Evolutionary conservation across 2,888 invertebrate genomes (phyloP).

Genomic region (Drosophila peninsularis): DNA sequence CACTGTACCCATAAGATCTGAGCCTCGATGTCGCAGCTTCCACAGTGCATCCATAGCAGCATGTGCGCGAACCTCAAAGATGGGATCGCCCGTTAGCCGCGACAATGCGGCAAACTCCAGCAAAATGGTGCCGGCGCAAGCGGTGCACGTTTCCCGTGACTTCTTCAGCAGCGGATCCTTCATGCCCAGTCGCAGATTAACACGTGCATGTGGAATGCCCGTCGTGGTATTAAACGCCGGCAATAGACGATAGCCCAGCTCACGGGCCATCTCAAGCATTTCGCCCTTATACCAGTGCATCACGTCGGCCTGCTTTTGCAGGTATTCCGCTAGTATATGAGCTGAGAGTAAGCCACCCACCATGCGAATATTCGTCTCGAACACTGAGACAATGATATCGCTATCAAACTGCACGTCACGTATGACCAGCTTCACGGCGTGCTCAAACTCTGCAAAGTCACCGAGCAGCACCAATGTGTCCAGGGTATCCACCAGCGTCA

Average conservation of each 20-base stretch:
- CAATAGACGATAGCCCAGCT: constrained; percentile 94
- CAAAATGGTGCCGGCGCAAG: constrained; percentile 99
- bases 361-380: constrained; percentile 99
- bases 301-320: constrained; percentile 90
- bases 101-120: constrained; percentile 98
- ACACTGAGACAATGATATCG: constrained; percentile 98
- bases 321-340: constrained; percentile 93
- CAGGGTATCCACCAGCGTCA: constrained; percentile 97
- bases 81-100: constrained; percentile 94
- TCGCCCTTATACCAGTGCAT: constrained; percentile 95
- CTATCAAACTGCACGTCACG: constrained; percentile 95
- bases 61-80: constrained; percentile 97
- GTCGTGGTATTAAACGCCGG: constrained; percentile 99
- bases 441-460: constrained; percentile 97
- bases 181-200: constrained; percentile 93
- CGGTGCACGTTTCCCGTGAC: constrained; percentile 97
- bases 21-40: constrained; percentile 95
- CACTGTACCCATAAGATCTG: constrained; percentile 98
- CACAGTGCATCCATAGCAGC: constrained; percentile 98
- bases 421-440: constrained; percentile 93
- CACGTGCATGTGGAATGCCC: constrained; percentile 98
- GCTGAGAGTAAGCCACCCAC: constrained; percentile 97
- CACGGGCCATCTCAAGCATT: constrained; percentile 94
- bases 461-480: constrained; percentile 97
- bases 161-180: constrained; percentile 90